These are phyloP conservation scores for Ochlodes sylvanus DNA, from an alignment of 2,888 invertebrate genomes.

Conservation along the genomic window DNA sequence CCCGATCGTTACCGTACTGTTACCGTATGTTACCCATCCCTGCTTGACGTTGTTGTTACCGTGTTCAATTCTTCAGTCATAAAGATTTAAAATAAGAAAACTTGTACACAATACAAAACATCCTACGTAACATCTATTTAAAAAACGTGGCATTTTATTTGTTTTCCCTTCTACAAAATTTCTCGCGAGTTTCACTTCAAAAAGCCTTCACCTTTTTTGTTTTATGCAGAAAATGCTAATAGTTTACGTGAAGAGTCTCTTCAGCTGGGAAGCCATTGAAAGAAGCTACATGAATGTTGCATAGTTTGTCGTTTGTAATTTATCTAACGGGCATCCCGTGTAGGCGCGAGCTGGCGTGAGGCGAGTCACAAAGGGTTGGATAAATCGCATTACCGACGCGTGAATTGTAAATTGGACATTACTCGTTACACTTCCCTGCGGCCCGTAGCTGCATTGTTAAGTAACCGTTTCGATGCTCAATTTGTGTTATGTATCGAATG, in stretches of 20 bases:
- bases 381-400: constrained; percentile 81
- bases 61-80: no score
- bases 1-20: no score
- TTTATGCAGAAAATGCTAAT: not conserved
- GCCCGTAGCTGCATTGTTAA: constrained; percentile 44
- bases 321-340: constrained; percentile 64
- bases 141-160: no score
- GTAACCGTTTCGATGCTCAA: constrained; percentile 46
- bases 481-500: constrained; percentile 10
- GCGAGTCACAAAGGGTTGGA: constrained; percentile 77
- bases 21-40: no score
- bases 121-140: no score
- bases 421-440: constrained; percentile 71
- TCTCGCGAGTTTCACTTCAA: no score
- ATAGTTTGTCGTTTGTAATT: constrained; percentile 65
- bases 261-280: constrained; percentile 33
- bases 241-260: constrained; percentile 2
- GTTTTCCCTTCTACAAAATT: no score
- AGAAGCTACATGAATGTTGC: constrained; percentile 64
- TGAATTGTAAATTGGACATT: constrained; percentile 85
- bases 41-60: no score
- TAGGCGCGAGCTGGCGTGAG: constrained; percentile 55
- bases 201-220: no score
- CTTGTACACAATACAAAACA: no score
- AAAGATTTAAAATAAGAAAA: no score